Evolutionary conservation across 2,113 vertebrate genomes (phyloP).

Genomic region (Aptenodytes patagonicus): DNA sequence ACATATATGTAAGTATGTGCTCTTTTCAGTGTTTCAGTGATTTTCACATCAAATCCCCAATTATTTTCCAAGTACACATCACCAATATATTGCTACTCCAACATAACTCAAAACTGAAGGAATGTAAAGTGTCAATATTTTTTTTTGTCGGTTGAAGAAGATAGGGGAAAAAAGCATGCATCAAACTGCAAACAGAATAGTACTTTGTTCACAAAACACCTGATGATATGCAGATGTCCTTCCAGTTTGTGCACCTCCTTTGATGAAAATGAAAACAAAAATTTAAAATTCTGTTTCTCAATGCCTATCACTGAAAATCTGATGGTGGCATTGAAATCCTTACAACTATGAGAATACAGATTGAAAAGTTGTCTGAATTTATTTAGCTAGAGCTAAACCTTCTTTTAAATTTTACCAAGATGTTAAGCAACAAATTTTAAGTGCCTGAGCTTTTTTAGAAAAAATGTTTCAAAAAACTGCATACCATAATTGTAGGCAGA

Average conservation of each 20-base stretch:
- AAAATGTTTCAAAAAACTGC: background rate
- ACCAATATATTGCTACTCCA: background rate
- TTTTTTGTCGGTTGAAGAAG: background rate
- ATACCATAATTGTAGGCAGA: background rate
- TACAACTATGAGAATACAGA: background rate
- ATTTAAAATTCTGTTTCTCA: background rate
- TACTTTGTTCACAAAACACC: background rate
- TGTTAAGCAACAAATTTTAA: background rate
- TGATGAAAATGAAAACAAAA: background rate
- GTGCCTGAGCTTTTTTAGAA: background rate
- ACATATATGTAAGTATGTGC: background rate
- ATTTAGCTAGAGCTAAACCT: background rate
- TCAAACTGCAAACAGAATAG: background rate
- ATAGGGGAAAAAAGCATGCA: background rate
- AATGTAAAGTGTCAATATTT: background rate
- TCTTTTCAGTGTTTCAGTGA: conserved; percentile 12
- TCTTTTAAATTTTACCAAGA: background rate
- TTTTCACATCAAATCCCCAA: background rate
- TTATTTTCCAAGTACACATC: background rate
- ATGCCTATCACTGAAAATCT: background rate
- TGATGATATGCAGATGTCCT: background rate
- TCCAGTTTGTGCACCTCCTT: background rate
- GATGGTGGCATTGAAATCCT: background rate
- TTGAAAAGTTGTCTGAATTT: background rate
- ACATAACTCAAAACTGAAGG: background rate